Percentiles rank a stretch among this genome's conserved stretches.
Evolutionary conservation across 1,140 invertebrate species (phyloP).

Genomic region (Tetragonula clypearis): DNA sequence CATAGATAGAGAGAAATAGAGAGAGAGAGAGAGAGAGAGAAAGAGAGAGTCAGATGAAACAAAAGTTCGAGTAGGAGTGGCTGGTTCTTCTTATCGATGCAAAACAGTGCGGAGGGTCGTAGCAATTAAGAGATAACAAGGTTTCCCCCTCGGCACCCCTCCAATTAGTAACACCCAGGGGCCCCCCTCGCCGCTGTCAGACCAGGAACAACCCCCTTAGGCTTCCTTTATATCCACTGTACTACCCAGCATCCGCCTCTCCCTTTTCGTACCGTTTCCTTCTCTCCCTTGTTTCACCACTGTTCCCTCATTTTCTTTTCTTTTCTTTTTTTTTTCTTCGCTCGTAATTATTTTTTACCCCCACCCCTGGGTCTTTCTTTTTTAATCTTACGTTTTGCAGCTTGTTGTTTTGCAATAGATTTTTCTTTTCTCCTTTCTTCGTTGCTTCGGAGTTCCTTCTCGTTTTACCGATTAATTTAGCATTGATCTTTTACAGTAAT

Average conservation of each 20-base stretch:
- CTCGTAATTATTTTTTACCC: constrained; percentile 26
- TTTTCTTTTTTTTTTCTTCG: not conserved
- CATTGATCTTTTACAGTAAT: too few relatives aligned
- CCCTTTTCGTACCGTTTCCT: constrained; percentile 3
- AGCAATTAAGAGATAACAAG: constrained; percentile 83
- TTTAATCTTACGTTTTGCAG: not conserved
- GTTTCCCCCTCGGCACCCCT: constrained; percentile 79
- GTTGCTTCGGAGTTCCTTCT: too few relatives aligned
- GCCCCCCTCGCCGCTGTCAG: constrained; percentile 46
- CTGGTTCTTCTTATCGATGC: constrained; percentile 78
- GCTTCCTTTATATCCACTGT: constrained; percentile 52
- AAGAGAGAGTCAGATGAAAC: constrained; percentile 23
- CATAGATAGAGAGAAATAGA: too few relatives aligned
- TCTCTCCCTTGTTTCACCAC: not conserved
- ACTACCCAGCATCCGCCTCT: constrained; percentile 32
- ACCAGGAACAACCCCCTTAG: constrained; percentile 52
- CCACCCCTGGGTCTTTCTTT: not conserved
- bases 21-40: too few relatives aligned
- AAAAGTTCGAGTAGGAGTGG: constrained; percentile 42
- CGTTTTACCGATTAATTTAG: too few relatives aligned
- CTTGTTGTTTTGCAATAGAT: not conserved
- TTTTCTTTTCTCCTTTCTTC: too few relatives aligned
- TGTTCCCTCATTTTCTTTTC: constrained; percentile 8
- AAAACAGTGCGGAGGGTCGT: constrained; percentile 80
- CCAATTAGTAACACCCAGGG: constrained; percentile 81